These are phyloP conservation scores for Micromussa lordhowensis DNA, from an alignment of 92 coral and sea anemone genomes.

Conservation along the genomic window DNA sequence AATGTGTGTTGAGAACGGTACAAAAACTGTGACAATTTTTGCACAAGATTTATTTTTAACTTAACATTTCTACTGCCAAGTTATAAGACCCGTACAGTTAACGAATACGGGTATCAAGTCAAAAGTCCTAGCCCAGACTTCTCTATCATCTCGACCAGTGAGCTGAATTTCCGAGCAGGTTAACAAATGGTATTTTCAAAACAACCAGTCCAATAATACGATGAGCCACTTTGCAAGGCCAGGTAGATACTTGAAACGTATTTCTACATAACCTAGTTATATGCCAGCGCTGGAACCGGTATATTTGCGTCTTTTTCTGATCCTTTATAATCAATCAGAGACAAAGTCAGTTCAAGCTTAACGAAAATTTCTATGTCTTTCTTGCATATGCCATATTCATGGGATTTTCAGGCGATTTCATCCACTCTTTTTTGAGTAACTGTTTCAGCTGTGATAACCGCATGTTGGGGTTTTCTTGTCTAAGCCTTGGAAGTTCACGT, in stretches of 20 bases:
- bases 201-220: not conserved
- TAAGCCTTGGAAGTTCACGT: conserved; percentile 80
- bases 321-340: too few relatives aligned
- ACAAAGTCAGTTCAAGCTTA: not conserved
- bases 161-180: too few relatives aligned
- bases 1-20: not conserved
- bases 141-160: too few relatives aligned
- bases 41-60: too few relatives aligned
- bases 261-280: too few relatives aligned
- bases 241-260: too few relatives aligned
- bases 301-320: not conserved
- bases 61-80: too few relatives aligned
- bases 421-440: conserved; percentile 92
- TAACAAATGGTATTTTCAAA: too few relatives aligned
- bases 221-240: not conserved
- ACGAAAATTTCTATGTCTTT: not conserved
- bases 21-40: too few relatives aligned
- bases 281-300: not conserved
- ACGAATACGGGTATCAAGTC: too few relatives aligned
- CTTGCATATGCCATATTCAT: conserved; percentile 60
- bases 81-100: too few relatives aligned
- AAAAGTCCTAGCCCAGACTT: too few relatives aligned
- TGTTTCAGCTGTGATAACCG: conserved; percentile 94
- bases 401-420: conserved; percentile 97
- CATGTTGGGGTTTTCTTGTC: conserved; percentile 90